Percentiles rank a stretch among this genome's conserved stretches.
Evolutionary conservation across 2,113 vertebrate species (phyloP).

Genomic region (Pluvianellus socialis): DNA sequence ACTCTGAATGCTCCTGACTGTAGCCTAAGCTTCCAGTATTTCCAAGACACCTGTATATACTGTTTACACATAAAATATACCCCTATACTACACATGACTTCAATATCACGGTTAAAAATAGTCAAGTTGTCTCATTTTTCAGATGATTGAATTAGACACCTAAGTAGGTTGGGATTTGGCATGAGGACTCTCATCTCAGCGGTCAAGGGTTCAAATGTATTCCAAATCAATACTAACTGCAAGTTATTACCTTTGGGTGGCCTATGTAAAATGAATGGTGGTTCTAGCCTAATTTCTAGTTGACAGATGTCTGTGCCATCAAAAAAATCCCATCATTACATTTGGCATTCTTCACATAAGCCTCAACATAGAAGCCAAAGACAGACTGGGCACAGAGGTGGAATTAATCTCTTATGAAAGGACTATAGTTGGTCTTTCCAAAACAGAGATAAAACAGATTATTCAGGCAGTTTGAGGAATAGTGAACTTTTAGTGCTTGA

Average conservation of each 20-base stretch:
- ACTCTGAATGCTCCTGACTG: neutral
- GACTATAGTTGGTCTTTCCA: neutral
- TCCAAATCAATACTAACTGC: slow-evolving; percentile 26
- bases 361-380: neutral
- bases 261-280: neutral
- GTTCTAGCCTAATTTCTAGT: slow-evolving; percentile 14
- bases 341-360: slow-evolving; percentile 30
- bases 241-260: slow-evolving; percentile 19
- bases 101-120: neutral
- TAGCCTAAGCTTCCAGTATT: neutral
- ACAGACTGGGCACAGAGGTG: slow-evolving; percentile 12
- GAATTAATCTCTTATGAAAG: slow-evolving; percentile 49
- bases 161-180: neutral
- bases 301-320: slow-evolving; percentile 20
- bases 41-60: neutral
- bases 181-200: neutral
- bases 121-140: neutral
- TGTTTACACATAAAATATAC: neutral
- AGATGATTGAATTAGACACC: neutral
- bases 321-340: slow-evolving; percentile 16
- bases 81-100: neutral
- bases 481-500: neutral
- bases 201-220: neutral
- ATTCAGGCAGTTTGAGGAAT: neutral
- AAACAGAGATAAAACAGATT: slow-evolving; percentile 31